Evolutionary conservation across 1,140 invertebrate species (phyloP).

Genomic region (Trichonephila clavata): DNA sequence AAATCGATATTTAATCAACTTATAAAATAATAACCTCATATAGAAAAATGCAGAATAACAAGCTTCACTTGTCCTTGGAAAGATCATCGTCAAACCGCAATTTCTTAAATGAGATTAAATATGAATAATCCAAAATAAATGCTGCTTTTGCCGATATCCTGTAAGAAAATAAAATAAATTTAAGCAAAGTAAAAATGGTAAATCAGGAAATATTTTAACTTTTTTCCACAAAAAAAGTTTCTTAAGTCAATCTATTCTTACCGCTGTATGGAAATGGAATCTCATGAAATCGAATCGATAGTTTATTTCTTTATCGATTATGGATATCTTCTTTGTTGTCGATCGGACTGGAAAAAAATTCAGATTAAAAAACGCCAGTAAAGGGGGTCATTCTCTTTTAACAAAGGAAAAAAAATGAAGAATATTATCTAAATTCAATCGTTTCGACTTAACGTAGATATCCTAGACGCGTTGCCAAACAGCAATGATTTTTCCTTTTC

Average conservation of each 20-base stretch:
- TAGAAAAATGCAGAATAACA: neutral
- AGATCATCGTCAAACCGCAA: neutral
- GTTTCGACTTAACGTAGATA: neutral
- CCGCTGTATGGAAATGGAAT: neutral
- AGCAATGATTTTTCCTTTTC: neutral
- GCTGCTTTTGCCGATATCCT: neutral
- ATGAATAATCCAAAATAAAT: neutral
- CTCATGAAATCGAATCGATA: neutral
- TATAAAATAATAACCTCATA: neutral
- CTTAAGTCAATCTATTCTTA: neutral
- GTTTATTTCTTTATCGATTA: neutral
- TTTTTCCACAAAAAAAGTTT: neutral
- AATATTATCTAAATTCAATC: slow-evolving; percentile 25
- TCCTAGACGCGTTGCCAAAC: neutral
- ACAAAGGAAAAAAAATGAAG: neutral
- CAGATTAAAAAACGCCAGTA: neutral
- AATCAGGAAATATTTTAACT: neutral
- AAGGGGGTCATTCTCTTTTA: neutral
- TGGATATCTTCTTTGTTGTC: neutral
- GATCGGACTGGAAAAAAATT: neutral
- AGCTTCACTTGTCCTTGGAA: neutral
- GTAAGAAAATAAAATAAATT: neutral
- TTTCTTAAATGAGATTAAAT: neutral
- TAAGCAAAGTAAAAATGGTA: neutral
- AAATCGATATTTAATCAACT: neutral